phyloP scores from a whole-genome alignment of 2,113 vertebrate genomes.

The Siphamia tubifer region DNA sequence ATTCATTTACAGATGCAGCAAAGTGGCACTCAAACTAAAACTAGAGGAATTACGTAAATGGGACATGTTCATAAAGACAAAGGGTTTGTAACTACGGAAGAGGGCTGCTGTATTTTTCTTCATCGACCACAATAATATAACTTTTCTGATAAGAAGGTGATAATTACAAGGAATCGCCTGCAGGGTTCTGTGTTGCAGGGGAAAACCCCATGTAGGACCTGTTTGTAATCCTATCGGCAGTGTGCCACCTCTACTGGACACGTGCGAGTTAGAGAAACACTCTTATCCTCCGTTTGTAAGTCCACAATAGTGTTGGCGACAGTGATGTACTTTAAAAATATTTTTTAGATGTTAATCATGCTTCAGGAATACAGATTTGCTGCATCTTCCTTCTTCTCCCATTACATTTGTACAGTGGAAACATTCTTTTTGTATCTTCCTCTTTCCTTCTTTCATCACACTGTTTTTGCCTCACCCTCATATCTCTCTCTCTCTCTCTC shows the following conservation, averaged over 20 bases:
- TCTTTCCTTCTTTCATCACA: constrained; percentile 44
- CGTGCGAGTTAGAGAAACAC: background rate
- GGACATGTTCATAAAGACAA: background rate
- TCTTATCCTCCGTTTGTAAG: background rate
- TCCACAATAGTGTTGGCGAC: background rate
- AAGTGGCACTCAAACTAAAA: constrained; percentile 14
- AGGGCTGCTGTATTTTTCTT: background rate
- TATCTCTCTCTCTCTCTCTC: constrained; percentile 17
- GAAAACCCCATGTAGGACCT: constrained; percentile 55
- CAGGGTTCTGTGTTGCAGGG: constrained; percentile 24
- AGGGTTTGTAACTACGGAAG: constrained; percentile 1
- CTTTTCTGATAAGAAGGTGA: constrained; percentile 39
- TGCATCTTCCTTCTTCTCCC: constrained; percentile 11
- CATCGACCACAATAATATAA: background rate
- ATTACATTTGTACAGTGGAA: constrained; percentile 56
- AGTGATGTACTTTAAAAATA: background rate
- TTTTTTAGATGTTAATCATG: background rate
- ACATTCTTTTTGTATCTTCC: constrained; percentile 61
- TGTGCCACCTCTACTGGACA: background rate
- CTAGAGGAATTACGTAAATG: constrained; percentile 14
- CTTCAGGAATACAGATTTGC: background rate
- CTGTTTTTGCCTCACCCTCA: constrained; percentile 41
- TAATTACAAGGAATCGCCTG: constrained; percentile 30
- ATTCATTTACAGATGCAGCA: constrained; percentile 61
- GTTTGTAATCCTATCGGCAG: constrained; percentile 51